These are phyloP conservation scores for Anarhynchus alexandrinus DNA, from an alignment of 2,113 vertebrate genomes.

Conservation along the genomic window DNA sequence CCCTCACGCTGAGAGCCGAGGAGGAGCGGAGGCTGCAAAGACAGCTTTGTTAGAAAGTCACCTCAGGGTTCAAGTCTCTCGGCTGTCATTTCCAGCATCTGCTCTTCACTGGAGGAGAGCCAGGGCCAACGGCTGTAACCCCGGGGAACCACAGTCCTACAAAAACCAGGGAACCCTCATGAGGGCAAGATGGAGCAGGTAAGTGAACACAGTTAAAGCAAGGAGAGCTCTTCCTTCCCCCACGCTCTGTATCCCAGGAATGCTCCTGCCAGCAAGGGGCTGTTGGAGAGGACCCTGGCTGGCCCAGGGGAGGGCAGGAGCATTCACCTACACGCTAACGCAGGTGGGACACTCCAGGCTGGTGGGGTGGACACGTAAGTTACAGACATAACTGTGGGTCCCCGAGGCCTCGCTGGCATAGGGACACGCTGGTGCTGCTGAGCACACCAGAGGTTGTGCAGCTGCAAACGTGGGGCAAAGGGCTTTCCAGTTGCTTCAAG, in stretches of 20 bases:
- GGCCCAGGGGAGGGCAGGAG: not conserved
- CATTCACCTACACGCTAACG: fast-evolving
- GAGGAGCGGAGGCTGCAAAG: not conserved
- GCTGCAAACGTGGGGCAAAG: not conserved
- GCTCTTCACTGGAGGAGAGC: not conserved
- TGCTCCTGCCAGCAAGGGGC: not conserved
- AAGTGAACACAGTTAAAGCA: not conserved
- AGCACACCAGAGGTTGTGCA: fast-evolving
- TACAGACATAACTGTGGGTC: fast-evolving
- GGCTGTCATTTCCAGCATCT: not conserved
- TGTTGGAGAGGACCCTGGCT: fast-evolving
- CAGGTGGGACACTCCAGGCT: not conserved
- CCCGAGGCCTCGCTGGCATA: fast-evolving
- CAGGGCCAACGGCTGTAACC: not conserved
- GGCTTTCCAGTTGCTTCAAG: not conserved
- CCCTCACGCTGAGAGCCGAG: not conserved
- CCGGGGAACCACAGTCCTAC: not conserved
- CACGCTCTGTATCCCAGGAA: not conserved
- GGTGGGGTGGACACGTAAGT: fast-evolving
- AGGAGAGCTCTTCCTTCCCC: not conserved
- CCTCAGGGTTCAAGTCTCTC: fast-evolving
- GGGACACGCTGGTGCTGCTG: fast-evolving
- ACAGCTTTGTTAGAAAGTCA: fast-evolving
- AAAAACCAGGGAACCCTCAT: not conserved
- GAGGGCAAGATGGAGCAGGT: not conserved